phyloP scores from a whole-genome alignment of 2,797 vertebrate species.

The Nannoperca obscura region DNA sequence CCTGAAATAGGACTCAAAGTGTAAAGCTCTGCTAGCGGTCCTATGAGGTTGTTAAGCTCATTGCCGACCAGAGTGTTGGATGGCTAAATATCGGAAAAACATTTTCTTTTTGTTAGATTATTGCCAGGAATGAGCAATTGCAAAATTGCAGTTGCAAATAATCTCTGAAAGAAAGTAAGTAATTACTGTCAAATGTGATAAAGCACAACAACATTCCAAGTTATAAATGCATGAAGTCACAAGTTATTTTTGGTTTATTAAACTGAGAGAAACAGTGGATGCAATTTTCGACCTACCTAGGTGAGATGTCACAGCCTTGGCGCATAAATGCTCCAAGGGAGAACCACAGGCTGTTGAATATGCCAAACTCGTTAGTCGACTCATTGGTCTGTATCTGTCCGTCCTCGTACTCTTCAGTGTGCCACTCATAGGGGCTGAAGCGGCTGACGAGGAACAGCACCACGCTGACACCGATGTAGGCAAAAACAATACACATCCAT shows the following conservation, averaged over 20 bases:
- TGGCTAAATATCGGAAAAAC: not conserved
- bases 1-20: not conserved
- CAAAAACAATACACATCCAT: slow-evolving; percentile 99
- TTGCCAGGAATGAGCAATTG: not conserved
- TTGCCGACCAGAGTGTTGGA: not conserved
- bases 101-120: not conserved
- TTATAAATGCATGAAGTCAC: not conserved
- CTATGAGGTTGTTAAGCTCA: not conserved
- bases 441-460: slow-evolving; percentile 99
- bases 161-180: not conserved
- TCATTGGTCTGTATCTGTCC: slow-evolving; percentile 99
- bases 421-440: slow-evolving; percentile 99
- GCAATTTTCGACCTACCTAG: slow-evolving; percentile 85
- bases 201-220: not conserved
- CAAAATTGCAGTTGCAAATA: not conserved
- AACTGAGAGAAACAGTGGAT: not conserved
- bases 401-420: slow-evolving; percentile 99
- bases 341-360: slow-evolving; percentile 99
- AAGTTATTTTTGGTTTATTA: not conserved
- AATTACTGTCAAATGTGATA: not conserved
- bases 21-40: not conserved
- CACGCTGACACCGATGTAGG: slow-evolving; percentile 99
- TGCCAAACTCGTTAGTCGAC: slow-evolving; percentile 99
- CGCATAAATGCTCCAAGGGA: slow-evolving; percentile 91
- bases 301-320: slow-evolving; percentile 91